Evolutionary conservation across 2,797 vertebrate genomes (phyloP).

Genomic region (Leuciscus waleckii): DNA sequence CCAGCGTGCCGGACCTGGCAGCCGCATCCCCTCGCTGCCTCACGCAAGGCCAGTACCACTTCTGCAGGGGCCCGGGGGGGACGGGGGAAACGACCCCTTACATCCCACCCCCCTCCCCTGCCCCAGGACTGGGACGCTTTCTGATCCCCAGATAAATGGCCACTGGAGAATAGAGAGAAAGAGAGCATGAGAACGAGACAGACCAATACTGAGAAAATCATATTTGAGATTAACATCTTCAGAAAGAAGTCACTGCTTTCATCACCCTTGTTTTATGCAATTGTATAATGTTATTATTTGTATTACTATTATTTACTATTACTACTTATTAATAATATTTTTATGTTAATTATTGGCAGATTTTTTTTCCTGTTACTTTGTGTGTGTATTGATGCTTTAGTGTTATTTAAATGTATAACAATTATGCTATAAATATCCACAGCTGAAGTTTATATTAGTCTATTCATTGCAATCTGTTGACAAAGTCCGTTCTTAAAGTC

Average conservation of each 20-base stretch:
- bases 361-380: neutral
- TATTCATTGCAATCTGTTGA: neutral
- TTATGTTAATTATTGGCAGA: neutral
- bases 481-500: neutral
- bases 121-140: conserved; percentile 90
- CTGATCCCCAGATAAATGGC: conserved; percentile 96
- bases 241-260: neutral
- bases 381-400: neutral
- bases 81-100: conserved; percentile 77
- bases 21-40: conserved; percentile 82
- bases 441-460: neutral
- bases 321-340: neutral
- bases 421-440: neutral
- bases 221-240: neutral
- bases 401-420: neutral
- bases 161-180: conserved; percentile 71
- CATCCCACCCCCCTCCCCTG: conserved; percentile 90
- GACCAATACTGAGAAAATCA: neutral
- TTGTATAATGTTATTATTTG: neutral
- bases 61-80: conserved; percentile 80
- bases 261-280: neutral
- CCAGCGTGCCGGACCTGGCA: conserved; percentile 86
- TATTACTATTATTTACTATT: neutral
- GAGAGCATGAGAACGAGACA: neutral
- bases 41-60: conserved; percentile 85